Conservation (phyloP, 2,797 vertebrate genomes). For the Podarcis lilfordi region DNA sequence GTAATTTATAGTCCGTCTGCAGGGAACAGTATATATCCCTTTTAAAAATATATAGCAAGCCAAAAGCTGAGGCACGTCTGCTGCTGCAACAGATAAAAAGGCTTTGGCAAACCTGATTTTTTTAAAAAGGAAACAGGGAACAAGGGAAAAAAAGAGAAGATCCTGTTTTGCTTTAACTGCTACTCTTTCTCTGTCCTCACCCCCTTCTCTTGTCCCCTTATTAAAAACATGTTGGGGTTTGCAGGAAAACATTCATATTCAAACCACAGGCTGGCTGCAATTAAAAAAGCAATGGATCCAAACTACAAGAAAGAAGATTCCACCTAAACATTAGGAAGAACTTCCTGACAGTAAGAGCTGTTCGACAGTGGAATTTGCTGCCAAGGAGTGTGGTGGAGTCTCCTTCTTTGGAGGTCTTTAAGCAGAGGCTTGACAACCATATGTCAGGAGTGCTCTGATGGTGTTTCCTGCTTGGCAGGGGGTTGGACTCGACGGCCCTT, state of each 20-base stretch:
- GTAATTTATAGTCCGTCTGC: slow-evolving; percentile 53
- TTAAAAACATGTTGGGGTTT: not conserved
- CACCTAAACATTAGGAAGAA: too few species aligned
- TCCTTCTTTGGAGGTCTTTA: too few species aligned
- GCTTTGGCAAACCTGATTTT: not conserved
- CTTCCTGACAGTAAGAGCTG: too few species aligned
- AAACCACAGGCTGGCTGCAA: not conserved
- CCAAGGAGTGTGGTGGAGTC: too few species aligned
- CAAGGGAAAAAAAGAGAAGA: too few species aligned
- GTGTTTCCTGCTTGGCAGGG: too few species aligned
- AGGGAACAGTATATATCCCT: slow-evolving; percentile 28
- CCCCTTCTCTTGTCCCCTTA: not conserved
- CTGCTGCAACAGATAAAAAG: slow-evolving; percentile 42
- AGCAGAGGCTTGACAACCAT: too few species aligned
- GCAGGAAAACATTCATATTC: slow-evolving; percentile 13
- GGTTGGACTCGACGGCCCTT: too few species aligned
- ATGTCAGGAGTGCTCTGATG: too few species aligned
- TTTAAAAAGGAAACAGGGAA: not conserved
- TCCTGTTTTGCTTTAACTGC: not conserved
- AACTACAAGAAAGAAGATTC: too few species aligned
- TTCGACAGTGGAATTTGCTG: too few species aligned
- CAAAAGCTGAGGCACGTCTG: not conserved
- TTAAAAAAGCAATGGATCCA: not conserved
- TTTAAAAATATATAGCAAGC: slow-evolving; percentile 11
- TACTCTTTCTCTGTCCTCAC: not conserved